Conservation (phyloP, 2,888 invertebrate species). For the Dolomedes plantarius region DNA sequence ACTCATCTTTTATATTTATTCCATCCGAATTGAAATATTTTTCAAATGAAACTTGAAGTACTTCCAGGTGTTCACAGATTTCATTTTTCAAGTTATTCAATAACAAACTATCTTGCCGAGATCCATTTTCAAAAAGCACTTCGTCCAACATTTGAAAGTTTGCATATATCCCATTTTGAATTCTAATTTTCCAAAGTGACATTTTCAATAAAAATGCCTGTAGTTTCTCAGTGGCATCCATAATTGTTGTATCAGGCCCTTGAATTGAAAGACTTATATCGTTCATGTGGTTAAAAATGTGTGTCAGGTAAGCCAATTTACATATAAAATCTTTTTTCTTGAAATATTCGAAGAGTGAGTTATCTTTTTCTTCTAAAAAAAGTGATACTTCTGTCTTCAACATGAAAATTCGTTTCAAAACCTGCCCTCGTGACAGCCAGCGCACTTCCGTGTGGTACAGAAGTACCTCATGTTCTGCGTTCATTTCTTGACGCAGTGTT, state of each 20-base stretch:
- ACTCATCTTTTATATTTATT: slow-evolving; percentile 52
- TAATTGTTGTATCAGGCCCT: slow-evolving; percentile 38
- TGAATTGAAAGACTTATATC: slow-evolving; percentile 10
- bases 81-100: slow-evolving; percentile 28
- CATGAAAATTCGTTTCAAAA: slow-evolving; percentile 52
- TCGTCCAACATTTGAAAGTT: slow-evolving; percentile 38
- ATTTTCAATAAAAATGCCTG: slow-evolving; percentile 43
- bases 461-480: slow-evolving; percentile 50
- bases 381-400: slow-evolving; percentile 37
- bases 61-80: slow-evolving; percentile 25
- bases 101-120: slow-evolving; percentile 39
- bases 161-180: slow-evolving; percentile 39
- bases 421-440: slow-evolving; percentile 35
- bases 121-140: slow-evolving; percentile 38
- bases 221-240: slow-evolving; percentile 42
- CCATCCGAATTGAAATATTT: slow-evolving; percentile 37
- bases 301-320: too few species aligned
- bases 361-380: slow-evolving; percentile 18
- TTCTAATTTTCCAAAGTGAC: slow-evolving; percentile 43
- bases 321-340: too few species aligned
- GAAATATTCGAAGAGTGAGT: slow-evolving; percentile 27
- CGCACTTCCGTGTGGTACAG: slow-evolving; percentile 45
- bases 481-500: slow-evolving; percentile 45
- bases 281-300: too few species aligned
- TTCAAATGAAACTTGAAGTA: slow-evolving; percentile 22